Evolutionary conservation across 1,140 invertebrate genomes (phyloP), one percentile per base, ranked within the genome.

Genomic region (Rhyzopertha dominica): DNA sequence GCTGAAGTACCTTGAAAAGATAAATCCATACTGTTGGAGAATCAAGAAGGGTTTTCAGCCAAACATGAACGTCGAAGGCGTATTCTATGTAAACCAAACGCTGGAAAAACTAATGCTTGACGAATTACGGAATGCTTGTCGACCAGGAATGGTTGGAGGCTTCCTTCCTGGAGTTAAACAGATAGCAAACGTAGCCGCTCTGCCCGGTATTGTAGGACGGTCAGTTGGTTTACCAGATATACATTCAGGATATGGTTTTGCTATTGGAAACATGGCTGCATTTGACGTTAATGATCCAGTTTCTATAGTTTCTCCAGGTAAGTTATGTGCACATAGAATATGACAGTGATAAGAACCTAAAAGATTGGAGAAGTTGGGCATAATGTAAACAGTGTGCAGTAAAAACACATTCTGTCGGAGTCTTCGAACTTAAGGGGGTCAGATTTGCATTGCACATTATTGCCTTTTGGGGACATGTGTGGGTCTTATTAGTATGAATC

Each of bases 11-110:
- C 72, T 99, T 47, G 94, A 98, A 64, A 94, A 89, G 70, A 78
- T 97, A 10, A 82, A 76, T 60, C 74, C 84, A 10, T 73, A 84
- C 66, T 83, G 79, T 58, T 99, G 95, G 94, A 82, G 75, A 62
- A 99, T 99, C 46, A 98, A 98, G 69, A 98, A 94, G 69, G 96
- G 95, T 4, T 99, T 99, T 72, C 95, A 99, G 56, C 93, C 95
- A 1, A 98, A 98, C 58, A 99, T 99, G 96, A 98, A 97, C 62
- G 95, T 98, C 7, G 97, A 99, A 75, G 97, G 97, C 20, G 74
- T 94, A 10, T 99, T 99, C 72, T 99, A 97, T 73, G 95, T 98
- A 0, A 99, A 99, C 69, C 77, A 80, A 43, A 80, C 80, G 18
- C 72, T 99, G 43, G 95, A 99, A 69, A 87, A 85, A 56, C 73